Evolutionary conservation across 2,113 vertebrate genomes (phyloP).

Genomic region (Pluvialis apricaria): DNA sequence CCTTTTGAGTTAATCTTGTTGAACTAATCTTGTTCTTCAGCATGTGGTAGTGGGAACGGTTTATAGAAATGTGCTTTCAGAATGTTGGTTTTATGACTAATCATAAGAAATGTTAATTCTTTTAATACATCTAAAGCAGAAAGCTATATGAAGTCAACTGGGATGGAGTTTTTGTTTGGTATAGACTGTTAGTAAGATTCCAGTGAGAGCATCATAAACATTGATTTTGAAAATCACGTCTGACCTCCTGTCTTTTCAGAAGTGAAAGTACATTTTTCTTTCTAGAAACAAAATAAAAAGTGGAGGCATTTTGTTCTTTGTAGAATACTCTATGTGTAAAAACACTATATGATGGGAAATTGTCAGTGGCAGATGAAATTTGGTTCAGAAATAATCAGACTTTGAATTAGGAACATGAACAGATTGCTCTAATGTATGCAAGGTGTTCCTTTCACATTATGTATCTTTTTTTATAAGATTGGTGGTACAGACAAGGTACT

Average conservation of each 20-base stretch:
- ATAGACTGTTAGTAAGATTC: not conserved
- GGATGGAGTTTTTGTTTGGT: not conserved
- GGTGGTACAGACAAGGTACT: not conserved
- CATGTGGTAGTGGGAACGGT: not conserved
- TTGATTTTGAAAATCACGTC: not conserved
- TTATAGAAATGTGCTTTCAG: not conserved
- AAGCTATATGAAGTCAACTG: not conserved
- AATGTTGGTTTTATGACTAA: not conserved
- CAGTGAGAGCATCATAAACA: not conserved
- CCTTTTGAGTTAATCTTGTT: not conserved
- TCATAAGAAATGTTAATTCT: not conserved
- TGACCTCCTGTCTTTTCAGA: not conserved
- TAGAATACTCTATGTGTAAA: not conserved
- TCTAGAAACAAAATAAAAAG: not conserved
- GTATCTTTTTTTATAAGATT: not conserved
- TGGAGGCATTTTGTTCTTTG: not conserved
- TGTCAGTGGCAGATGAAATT: not conserved
- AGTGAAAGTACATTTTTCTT: not conserved
- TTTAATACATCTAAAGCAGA: not conserved
- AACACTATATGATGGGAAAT: not conserved
- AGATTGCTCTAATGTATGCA: not conserved
- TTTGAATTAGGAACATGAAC: not conserved
- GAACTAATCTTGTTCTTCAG: not conserved
- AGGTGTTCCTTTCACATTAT: not conserved
- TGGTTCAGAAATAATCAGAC: not conserved